phyloP scores from a whole-genome alignment of 2,888 invertebrate species.

The Drosophila mulleri region DNA sequence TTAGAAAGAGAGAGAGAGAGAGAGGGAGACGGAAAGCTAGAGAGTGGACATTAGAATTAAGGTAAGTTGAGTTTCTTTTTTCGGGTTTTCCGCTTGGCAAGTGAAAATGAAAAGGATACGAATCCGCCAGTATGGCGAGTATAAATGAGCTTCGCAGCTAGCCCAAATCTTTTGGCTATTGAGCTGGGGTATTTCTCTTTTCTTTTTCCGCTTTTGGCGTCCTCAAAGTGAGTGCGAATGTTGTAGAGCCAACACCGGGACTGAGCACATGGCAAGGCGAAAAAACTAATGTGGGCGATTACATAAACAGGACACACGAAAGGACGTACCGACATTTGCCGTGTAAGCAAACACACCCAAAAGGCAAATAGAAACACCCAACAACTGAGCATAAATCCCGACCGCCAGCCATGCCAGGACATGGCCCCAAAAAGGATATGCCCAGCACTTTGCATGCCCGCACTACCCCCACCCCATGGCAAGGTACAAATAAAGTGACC shows the following conservation, averaged over 20 bases:
- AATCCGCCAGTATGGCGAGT: slow-evolving; percentile 9
- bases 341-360: slow-evolving; percentile 73
- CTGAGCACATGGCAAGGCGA: slow-evolving; percentile 29
- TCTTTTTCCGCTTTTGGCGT: slow-evolving; percentile 12
- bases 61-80: slow-evolving; percentile 49
- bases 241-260: slow-evolving; percentile 51
- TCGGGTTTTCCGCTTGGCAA: slow-evolving; percentile 4
- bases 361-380: slow-evolving; percentile 69
- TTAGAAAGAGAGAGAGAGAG: background rate
- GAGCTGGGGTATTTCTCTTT: background rate
- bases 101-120: slow-evolving; percentile 55
- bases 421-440: slow-evolving; percentile 61
- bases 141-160: slow-evolving; percentile 41
- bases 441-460: slow-evolving; percentile 68
- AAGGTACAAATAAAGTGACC: slow-evolving; percentile 79
- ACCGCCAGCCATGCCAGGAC: slow-evolving; percentile 60
- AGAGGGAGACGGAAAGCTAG: background rate
- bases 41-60: slow-evolving; percentile 60
- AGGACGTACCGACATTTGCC: slow-evolving; percentile 66
- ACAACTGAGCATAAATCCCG: slow-evolving; percentile 72
- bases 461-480: slow-evolving; percentile 17
- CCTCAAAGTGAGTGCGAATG: slow-evolving; percentile 61
- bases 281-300: slow-evolving; percentile 77
- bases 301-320: slow-evolving; percentile 80
- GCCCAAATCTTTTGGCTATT: slow-evolving; percentile 23